Evolutionary conservation across 2,888 invertebrate genomes (phyloP).

Genomic region (Busseola fusca): DNA sequence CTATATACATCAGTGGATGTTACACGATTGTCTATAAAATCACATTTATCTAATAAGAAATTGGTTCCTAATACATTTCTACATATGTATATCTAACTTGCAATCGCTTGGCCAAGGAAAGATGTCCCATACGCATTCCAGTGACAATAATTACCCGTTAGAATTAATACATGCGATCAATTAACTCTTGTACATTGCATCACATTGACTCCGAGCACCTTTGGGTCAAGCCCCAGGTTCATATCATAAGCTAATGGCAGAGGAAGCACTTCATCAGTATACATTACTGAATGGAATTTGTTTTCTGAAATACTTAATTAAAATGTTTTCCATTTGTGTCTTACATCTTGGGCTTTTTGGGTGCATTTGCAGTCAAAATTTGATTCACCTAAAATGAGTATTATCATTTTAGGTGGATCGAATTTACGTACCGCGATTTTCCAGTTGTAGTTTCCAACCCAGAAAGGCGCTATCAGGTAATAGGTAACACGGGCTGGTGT

Average conservation of each 20-base stretch:
- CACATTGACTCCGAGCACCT: conserved; percentile 37
- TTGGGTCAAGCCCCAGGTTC: conserved; percentile 36
- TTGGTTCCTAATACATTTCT: neutral
- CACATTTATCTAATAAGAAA: neutral
- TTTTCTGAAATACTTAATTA: neutral
- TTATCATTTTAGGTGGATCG: too few relatives aligned
- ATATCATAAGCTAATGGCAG: conserved; percentile 23
- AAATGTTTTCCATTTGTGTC: neutral
- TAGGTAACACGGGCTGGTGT: too few relatives aligned
- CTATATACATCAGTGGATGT: neutral
- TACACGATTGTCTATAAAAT: neutral
- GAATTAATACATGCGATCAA: conserved; percentile 45
- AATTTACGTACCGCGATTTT: too few relatives aligned
- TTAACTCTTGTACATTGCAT: conserved; percentile 42
- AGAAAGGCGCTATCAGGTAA: too few relatives aligned
- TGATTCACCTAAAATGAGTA: too few relatives aligned
- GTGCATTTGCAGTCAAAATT: too few relatives aligned
- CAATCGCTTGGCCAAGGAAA: neutral
- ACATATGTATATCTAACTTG: neutral
- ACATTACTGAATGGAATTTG: conserved; percentile 12
- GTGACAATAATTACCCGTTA: conserved; percentile 36
- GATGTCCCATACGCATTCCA: conserved; percentile 8
- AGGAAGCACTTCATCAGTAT: conserved; percentile 26
- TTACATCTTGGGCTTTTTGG: neutral
- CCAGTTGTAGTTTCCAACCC: too few relatives aligned